Evolutionary conservation across 2,888 invertebrate species (phyloP), one percentile per base, ranked within the genome.

Genomic region (Drosophila engyochracea): DNA sequence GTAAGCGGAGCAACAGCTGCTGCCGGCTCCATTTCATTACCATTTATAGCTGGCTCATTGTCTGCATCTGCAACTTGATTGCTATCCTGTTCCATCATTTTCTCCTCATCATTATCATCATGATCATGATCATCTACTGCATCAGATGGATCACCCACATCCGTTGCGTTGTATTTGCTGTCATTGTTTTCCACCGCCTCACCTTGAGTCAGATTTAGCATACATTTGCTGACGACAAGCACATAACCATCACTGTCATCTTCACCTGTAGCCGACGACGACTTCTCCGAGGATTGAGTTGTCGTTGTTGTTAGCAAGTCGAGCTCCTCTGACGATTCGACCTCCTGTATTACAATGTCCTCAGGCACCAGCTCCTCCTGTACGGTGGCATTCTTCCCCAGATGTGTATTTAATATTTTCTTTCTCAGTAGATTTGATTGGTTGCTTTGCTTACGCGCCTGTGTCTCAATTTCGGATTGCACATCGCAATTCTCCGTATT

Each of bases 111-210:
- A 10, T 58, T 57, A 28, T 52, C 52, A 12, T 53, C 39, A 16
- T 68, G 28, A 10, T 57, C 44, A n/a, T 65, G 39, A n/a, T 58
- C 12, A 35, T 62, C 53, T 22, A 25, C 53, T 2, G 52, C 57
- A 12, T 28, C 19, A 22, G 3, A 47, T 5, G 60, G 55, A 10
- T 31, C 22, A 28, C 3, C 47, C 7, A 60, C 33, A 53, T 81
- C 61, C 37, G 51, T 52, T 53, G 74, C 49, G 1, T 63, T 60
- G 22, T 66, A 82, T 35, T 82, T 67, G 16, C 41, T 70, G 22
- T 9, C 30, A 2, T 70, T 65, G 49, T 12, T 67, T 14, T 77
- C 78, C 1, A 49, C n/a, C 5, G 19, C 44, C 5, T 59, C 59
- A 2, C 35, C n/a, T 28, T 78, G 51, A 28, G 19, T 37, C n/a